phyloP scores from a whole-genome alignment of 2,797 vertebrate genomes.

The Paedocypris micromegethes region DNA sequence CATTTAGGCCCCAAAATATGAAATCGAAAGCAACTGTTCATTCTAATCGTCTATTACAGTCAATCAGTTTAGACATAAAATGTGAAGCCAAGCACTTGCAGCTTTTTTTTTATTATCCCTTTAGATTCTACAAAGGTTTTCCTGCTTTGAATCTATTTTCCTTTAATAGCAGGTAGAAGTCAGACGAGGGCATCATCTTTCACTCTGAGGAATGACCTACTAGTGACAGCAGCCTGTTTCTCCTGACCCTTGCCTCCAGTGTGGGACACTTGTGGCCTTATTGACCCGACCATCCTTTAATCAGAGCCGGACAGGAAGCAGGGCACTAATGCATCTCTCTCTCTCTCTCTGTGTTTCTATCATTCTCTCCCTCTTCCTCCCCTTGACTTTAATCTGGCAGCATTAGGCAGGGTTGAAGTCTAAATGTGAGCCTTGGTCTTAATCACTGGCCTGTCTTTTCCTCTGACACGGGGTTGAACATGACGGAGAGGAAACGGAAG shows the following conservation, averaged over 20 bases:
- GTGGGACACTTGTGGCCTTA: neutral
- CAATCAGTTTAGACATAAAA: too few relatives aligned
- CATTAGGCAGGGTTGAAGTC: constrained; percentile 33
- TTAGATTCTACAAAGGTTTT: neutral
- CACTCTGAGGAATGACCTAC: constrained; percentile 2
- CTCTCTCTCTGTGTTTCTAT: constrained; percentile 10
- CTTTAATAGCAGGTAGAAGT: constrained; percentile 3
- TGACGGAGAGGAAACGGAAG: constrained; percentile 9
- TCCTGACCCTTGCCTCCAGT: constrained; percentile 2
- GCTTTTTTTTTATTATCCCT: too few relatives aligned
- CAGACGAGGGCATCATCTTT: constrained; percentile 4
- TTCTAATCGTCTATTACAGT: too few relatives aligned
- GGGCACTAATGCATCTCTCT: constrained; percentile 16
- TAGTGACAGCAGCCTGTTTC: constrained; percentile 18
- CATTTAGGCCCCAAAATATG: too few relatives aligned
- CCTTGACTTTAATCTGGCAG: constrained; percentile 30
- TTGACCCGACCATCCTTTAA: constrained; percentile 29
- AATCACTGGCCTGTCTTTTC: constrained; percentile 25
- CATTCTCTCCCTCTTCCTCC: constrained; percentile 1
- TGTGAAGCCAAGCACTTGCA: too few relatives aligned
- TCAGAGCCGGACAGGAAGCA: constrained; percentile 21
- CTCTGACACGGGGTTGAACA: constrained; percentile 28
- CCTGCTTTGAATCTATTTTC: neutral
- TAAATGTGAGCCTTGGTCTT: constrained; percentile 40
- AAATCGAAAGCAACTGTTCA: too few relatives aligned